A percentile compares a stretch with the other conserved stretches of the same genome.
These are phyloP conservation scores for Pristionchus japonicus DNA, from an alignment of 2,888 invertebrate genomes.

Conservation along the genomic window DNA sequence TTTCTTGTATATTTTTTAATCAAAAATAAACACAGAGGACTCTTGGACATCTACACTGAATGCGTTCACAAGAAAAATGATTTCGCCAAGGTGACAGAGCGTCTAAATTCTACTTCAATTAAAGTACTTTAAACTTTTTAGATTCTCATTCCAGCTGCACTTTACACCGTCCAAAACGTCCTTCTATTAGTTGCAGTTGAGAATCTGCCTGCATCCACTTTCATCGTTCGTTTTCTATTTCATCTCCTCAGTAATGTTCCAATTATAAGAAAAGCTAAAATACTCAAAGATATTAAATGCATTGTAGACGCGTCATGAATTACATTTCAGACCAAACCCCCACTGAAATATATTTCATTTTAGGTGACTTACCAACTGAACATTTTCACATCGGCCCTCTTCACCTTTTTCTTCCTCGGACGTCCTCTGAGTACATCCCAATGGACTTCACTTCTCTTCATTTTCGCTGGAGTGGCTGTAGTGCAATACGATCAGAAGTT, in stretches of 20 bases:
- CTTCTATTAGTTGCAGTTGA: constrained; percentile 86
- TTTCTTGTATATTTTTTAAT: not conserved
- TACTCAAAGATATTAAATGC: too few species aligned
- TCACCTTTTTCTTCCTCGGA: constrained; percentile 77
- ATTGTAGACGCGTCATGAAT: too few species aligned
- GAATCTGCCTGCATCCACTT: constrained; percentile 97
- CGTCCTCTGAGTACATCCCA: constrained; percentile 76
- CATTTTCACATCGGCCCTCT: constrained; percentile 79
- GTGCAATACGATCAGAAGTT: constrained; percentile 75
- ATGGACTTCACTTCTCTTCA: constrained; percentile 77
- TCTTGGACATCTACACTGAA: constrained; percentile 24
- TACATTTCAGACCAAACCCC: too few species aligned
- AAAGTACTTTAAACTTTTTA: too few species aligned
- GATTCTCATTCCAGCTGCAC: constrained; percentile 91
- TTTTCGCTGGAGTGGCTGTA: constrained; percentile 77
- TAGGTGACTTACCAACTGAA: constrained; percentile 79
- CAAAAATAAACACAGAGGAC: too few species aligned
- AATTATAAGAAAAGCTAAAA: not conserved
- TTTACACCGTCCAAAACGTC: constrained; percentile 97
- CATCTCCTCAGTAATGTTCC: constrained; percentile 60
- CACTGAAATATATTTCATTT: too few species aligned
- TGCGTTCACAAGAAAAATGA: constrained; percentile 41
- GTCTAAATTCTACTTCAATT: too few species aligned
- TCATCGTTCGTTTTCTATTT: constrained; percentile 86
- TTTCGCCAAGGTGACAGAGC: constrained; percentile 33